Evolutionary conservation across 2,888 invertebrate species (phyloP), one percentile per base, ranked within the genome.

Genomic region (Machimus atricapillus): DNA sequence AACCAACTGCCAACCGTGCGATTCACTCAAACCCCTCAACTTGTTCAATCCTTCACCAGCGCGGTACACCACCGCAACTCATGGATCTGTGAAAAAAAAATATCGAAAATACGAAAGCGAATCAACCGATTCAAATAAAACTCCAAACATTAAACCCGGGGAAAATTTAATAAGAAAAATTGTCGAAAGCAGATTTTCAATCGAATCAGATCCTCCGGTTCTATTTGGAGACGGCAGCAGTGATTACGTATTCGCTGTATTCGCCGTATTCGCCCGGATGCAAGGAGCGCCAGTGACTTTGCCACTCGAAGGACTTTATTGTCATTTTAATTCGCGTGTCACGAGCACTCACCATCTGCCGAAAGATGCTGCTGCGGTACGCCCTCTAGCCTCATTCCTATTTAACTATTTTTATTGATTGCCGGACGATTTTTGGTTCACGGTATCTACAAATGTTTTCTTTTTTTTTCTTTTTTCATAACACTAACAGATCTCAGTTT

Each of bases 321-420:
- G 88, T 88, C 88, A 88, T 88, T 88, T 88, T 88, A 88, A 88
- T 88, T 88, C 86, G 85, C 78, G 86, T 88, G 88, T 88, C 88
- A 88, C 74, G 78, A 88, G 86, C 88, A 88, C 46, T 87, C 86
- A 27, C 74, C 19, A 46, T 85, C 74, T 74, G 85, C 12, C 14
- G 73, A 27, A 74, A 52, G 85, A 43, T 66, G 74, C 85, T 74
- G 34, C 85, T 34, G 74, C 23, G 27, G 66, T 34, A 7, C 19
- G 7, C 40, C 66, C 58, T 16, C 27, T 9, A 9, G 23, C 66
- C 58, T 4, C 16, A 37, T 8, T 56, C 19, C 34, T 66, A 66
- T 37, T 83, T 66, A 83, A 83, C 66, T 66, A 83, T 34, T 83
- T 83, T 58, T 66, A 66, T 66, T 58, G 82, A 37, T 23, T 66